Evolutionary conservation across 2,888 invertebrate species (phyloP), one percentile per base, ranked within the genome.

Genomic region (Eristalinus aeneus): DNA sequence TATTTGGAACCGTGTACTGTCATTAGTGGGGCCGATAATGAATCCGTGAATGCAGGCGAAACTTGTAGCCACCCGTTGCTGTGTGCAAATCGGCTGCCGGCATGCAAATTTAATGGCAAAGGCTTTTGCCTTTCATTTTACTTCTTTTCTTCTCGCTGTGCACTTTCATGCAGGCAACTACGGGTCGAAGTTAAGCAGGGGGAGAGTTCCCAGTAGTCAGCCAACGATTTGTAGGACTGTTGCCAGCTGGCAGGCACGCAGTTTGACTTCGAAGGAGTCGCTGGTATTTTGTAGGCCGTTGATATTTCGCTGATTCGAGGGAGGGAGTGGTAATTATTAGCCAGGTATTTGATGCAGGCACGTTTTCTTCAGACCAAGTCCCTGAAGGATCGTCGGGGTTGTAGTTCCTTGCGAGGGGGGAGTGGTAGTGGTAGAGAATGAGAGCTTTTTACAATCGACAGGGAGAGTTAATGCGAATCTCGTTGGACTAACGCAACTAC

Each of bases 51-150:
- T 74, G 39, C 39, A 39, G 12, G 64, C 9, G 23, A 64, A 34
- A 32, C 12, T 34, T n/a, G 36, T 31, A 9, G 39, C 12, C 36
- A 36, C 22, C 36, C 56, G 56, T 53, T 46, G 22, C 16, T 20
- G 32, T 69, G 23, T 56, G 56, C 54, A 27, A 68, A 63, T 77
- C 31, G 76, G 20, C 67, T 1, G 54, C 27, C 31, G 27, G 34
- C 69, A 69, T 69, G 69, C 32, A 69, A 77, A 63, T 69, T 46
- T 53, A 54, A 76, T 76, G 68, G 22, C 60, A 27, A 2, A n/a
- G 8, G 34, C 8, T 34, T 27, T 27, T 27, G 27, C 5, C 27
- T 2, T 27, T 27, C 27, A 3, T 27, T 27, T 27, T 27, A 16
- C 5, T 39, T 39, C n/a, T 39, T n/a, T n/a, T n/a, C 8, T 46